These are phyloP conservation scores for Drosophila anomalata DNA, from an alignment of 2,888 invertebrate genomes.

Conservation along the genomic window DNA sequence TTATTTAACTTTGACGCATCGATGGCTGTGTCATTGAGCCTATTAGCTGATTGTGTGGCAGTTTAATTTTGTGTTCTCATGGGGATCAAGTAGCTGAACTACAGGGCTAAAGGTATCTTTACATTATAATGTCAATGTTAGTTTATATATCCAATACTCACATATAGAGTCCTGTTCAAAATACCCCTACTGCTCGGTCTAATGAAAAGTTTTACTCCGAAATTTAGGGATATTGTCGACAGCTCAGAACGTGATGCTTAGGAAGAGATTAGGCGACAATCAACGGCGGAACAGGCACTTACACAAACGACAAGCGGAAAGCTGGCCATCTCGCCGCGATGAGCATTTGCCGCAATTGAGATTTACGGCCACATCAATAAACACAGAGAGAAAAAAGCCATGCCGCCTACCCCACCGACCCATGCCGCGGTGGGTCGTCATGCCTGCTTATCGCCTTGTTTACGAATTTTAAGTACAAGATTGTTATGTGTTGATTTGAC, in stretches of 20 bases:
- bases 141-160: background rate
- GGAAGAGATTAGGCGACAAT: conserved; percentile 67
- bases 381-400: conserved; percentile 53
- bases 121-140: background rate
- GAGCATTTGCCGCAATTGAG: conserved; percentile 60
- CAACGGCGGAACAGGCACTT: conserved; percentile 38
- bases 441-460: conserved; percentile 75
- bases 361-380: conserved; percentile 74
- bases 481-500: conserved; percentile 79
- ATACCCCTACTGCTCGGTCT: background rate
- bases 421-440: conserved; percentile 6
- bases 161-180: background rate
- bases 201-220: background rate
- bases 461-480: conserved; percentile 81
- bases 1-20: conserved; percentile 46
- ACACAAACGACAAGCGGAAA: conserved; percentile 10
- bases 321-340: conserved; percentile 4
- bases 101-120: background rate
- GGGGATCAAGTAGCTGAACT: background rate
- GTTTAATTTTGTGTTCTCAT: background rate
- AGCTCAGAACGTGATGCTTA: conserved; percentile 57
- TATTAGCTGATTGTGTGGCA: conserved; percentile 48
- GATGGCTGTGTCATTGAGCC: conserved; percentile 67
- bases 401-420: background rate
- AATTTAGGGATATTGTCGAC: conserved; percentile 39